Evolutionary conservation across 1,140 invertebrate genomes (phyloP).

Genomic region (Drosophila repleta): DNA sequence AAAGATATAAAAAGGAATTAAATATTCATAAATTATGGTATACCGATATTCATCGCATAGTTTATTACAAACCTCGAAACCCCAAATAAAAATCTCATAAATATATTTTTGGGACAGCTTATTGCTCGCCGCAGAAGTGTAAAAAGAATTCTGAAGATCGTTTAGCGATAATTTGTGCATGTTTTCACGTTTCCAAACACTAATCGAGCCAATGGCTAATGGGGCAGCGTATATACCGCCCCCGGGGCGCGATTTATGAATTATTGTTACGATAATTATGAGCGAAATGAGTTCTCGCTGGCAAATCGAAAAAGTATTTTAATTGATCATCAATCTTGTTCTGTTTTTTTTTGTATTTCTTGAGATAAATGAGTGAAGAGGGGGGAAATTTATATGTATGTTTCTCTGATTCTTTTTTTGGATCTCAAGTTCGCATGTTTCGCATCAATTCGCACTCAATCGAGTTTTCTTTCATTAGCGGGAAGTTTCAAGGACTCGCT

Average conservation of each 20-base stretch:
- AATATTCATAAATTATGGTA: no score
- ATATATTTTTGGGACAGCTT: slow-evolving; percentile 1
- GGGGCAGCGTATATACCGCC: slow-evolving; percentile 18
- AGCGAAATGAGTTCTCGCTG: slow-evolving; percentile 55
- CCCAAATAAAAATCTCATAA: background rate
- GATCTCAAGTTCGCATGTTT: slow-evolving; percentile 34
- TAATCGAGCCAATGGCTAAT: slow-evolving; percentile 14
- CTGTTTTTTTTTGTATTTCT: slow-evolving; percentile 9
- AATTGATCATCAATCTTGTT: slow-evolving; percentile 73
- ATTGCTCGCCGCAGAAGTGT: background rate
- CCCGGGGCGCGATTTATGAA: slow-evolving; percentile 59
- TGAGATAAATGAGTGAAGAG: slow-evolving; percentile 24
- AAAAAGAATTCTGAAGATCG: slow-evolving; percentile 11
- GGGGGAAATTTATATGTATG: slow-evolving; percentile 26
- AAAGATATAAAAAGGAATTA: no score
- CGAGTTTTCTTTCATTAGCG: slow-evolving; percentile 8
- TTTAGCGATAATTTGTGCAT: slow-evolving; percentile 18
- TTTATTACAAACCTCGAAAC: background rate
- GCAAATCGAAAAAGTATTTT: slow-evolving; percentile 61
- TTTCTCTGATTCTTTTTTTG: slow-evolving; percentile 15
- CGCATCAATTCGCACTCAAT: slow-evolving; percentile 63
- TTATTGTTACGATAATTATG: slow-evolving; percentile 70
- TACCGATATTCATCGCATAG: background rate
- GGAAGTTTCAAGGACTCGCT: background rate
- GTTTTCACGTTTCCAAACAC: slow-evolving; percentile 7